A percentile compares a stretch with the other conserved stretches of the same genome.
Conservation (phyloP, 2,797 vertebrate genomes). For the Amblyraja radiata region DNA sequence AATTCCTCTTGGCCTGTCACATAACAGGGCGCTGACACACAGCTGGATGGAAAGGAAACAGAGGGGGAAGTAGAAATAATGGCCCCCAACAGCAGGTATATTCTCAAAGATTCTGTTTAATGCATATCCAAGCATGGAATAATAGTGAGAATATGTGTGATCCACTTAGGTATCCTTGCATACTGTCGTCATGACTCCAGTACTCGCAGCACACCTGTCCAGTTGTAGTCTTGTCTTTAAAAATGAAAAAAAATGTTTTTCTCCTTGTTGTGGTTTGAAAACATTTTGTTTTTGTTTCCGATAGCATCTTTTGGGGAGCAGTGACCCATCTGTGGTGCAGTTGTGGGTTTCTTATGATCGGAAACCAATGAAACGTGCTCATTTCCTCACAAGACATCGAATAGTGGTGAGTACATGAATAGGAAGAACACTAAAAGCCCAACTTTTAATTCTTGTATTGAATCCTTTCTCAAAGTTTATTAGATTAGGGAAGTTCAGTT, state of each 20-base stretch:
- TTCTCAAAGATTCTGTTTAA: too few relatives aligned
- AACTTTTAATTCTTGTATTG: neutral
- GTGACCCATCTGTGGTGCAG: slow-evolving; percentile 71
- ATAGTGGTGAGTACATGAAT: slow-evolving; percentile 71
- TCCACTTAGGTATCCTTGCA: too few relatives aligned
- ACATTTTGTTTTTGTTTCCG: slow-evolving; percentile 38
- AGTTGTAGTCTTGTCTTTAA: neutral
- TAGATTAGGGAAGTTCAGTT: neutral
- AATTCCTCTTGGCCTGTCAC: too few relatives aligned
- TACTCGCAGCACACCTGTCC: too few relatives aligned
- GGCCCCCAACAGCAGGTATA: too few relatives aligned
- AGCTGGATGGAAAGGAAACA: too few relatives aligned
- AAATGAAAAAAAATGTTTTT: neutral
- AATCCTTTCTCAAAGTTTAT: neutral
- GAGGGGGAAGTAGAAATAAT: too few relatives aligned
- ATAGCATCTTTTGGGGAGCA: slow-evolving; percentile 69
- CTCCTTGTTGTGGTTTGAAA: neutral
- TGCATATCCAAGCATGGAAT: too few relatives aligned
- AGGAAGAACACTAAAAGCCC: neutral
- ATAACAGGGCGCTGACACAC: too few relatives aligned
- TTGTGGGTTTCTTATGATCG: slow-evolving; percentile 97
- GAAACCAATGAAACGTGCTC: slow-evolving; percentile 85
- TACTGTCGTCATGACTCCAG: too few relatives aligned
- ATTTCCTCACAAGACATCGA: slow-evolving; percentile 89
- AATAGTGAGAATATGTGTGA: too few relatives aligned